These are phyloP conservation scores for Pomatorhinus ruficollis DNA, from an alignment of 2,113 vertebrate species.

Conservation along the genomic window DNA sequence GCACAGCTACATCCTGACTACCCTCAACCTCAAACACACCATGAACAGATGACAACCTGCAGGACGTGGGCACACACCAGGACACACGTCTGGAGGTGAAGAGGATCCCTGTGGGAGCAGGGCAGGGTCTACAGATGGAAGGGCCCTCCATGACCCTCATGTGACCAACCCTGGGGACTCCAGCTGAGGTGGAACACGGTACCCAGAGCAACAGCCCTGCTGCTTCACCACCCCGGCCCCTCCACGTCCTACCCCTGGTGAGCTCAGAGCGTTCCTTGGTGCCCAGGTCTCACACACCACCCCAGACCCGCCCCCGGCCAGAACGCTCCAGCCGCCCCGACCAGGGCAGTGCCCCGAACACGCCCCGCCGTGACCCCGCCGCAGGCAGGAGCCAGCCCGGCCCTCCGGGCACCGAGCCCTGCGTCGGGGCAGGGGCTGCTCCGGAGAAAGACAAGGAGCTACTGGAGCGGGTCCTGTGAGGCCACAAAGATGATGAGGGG, in stretches of 20 bases:
- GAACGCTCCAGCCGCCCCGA: not conserved
- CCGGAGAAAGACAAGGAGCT: not conserved
- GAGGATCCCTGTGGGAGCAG: not conserved
- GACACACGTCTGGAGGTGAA: rapidly evolving
- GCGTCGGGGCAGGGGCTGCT: not conserved
- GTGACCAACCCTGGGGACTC: not conserved
- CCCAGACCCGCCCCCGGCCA: not conserved
- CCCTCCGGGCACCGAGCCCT: not conserved
- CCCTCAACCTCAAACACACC: rapidly evolving
- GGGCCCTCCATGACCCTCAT: not conserved
- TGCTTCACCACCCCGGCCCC: not conserved
- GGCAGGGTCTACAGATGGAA: not conserved
- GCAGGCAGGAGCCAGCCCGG: not conserved
- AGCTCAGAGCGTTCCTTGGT: not conserved
- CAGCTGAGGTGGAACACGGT: not conserved
- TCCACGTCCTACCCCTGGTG: not conserved
- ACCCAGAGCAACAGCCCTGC: not conserved
- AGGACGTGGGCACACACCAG: rapidly evolving
- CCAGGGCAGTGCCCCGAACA: not conserved
- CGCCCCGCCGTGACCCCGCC: not conserved
- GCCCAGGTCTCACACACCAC: not conserved
- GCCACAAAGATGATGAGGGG: not conserved
- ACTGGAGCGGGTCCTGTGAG: not conserved
- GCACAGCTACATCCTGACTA: not conserved
- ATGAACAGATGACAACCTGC: rapidly evolving